Conservation (phyloP, 2,797 vertebrate species). For the Betta splendens region DNA sequence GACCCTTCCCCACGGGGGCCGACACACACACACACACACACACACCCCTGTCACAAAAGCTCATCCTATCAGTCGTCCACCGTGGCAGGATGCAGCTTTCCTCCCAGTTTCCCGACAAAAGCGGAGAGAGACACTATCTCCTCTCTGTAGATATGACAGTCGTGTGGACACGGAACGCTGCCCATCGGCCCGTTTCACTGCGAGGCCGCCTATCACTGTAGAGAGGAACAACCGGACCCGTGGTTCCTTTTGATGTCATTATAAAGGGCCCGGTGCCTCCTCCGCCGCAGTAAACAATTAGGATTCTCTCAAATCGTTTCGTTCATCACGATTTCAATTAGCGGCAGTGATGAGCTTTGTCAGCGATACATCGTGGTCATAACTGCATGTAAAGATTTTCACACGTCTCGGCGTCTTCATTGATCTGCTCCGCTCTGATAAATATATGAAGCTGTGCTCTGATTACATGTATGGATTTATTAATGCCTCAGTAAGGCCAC, state of each 20-base stretch:
- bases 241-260: slow-evolving; percentile 10
- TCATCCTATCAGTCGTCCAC: slow-evolving; percentile 66
- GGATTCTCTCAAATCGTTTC: slow-evolving; percentile 20
- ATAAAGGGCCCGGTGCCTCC: neutral
- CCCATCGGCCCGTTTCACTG: slow-evolving; percentile 55
- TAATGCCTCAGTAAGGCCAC: slow-evolving; percentile 61
- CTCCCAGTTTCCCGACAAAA: slow-evolving; percentile 59
- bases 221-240: slow-evolving; percentile 10
- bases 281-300: slow-evolving; percentile 9
- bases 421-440: slow-evolving; percentile 64
- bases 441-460: slow-evolving; percentile 58
- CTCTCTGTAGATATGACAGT: slow-evolving; percentile 68
- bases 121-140: slow-evolving; percentile 60
- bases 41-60: slow-evolving; percentile 60
- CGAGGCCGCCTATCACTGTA: slow-evolving; percentile 27
- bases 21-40: slow-evolving; percentile 26
- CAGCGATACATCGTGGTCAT: slow-evolving; percentile 3
- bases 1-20: slow-evolving; percentile 1
- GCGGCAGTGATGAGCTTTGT: slow-evolving; percentile 11
- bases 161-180: slow-evolving; percentile 56
- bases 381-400: slow-evolving; percentile 49
- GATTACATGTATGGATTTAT: slow-evolving; percentile 75
- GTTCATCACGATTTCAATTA: slow-evolving; percentile 25
- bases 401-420: slow-evolving; percentile 57
- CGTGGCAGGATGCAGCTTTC: slow-evolving; percentile 74